Evolutionary conservation across 2,888 invertebrate genomes (phyloP).

Genomic region (Drosophila borealis): DNA sequence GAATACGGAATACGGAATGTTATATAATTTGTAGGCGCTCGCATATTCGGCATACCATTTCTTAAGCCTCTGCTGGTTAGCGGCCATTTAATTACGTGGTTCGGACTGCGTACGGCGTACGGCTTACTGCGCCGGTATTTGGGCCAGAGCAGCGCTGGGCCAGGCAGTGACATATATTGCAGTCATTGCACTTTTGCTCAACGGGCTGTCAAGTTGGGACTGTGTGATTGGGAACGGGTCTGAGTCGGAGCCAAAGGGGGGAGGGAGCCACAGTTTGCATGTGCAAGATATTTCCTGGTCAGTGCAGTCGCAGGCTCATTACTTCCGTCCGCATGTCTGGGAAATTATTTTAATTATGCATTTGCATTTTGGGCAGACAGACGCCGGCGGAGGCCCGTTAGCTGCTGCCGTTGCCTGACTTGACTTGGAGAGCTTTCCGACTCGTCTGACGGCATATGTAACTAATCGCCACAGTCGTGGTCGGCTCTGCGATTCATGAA

Average conservation of each 20-base stretch:
- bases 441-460: conserved; percentile 53
- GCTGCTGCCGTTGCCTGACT: conserved; percentile 26
- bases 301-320: conserved; percentile 57
- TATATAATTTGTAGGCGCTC: conserved; percentile 61
- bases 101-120: conserved; percentile 7
- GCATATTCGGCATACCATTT: conserved; percentile 57
- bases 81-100: conserved; percentile 70
- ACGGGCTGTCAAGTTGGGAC: conserved; percentile 17
- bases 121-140: too few relatives aligned
- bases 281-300: conserved; percentile 39
- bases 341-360: conserved; percentile 73
- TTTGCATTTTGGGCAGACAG: conserved; percentile 58
- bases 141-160: conserved; percentile 33
- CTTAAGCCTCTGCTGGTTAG: conserved; percentile 31
- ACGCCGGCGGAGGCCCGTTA: conserved; percentile 22
- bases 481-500: conserved; percentile 65
- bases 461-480: conserved; percentile 60
- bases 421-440: conserved; percentile 19
- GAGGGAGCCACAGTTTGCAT: conserved; percentile 7
- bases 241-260: not conserved
- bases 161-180: conserved; percentile 56
- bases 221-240: not conserved
- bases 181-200: conserved; percentile 62
- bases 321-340: conserved; percentile 60
- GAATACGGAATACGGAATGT: conserved; percentile 16